These are phyloP conservation scores for Larimichthys polyactis DNA, from an alignment of 2,113 vertebrate species.

Conservation along the genomic window DNA sequence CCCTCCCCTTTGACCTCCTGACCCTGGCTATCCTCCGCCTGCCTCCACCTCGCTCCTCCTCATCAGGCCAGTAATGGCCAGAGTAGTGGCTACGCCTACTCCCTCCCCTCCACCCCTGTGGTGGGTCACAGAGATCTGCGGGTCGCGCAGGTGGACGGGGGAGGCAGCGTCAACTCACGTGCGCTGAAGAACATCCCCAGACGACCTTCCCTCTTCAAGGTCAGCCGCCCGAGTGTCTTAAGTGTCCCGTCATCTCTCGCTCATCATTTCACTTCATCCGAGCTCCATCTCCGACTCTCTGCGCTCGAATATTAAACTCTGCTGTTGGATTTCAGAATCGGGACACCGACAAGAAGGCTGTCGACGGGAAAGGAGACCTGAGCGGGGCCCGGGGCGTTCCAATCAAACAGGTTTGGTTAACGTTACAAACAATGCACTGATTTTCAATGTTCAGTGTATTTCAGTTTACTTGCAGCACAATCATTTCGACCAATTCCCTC, in stretches of 20 bases:
- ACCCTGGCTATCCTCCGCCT: background rate
- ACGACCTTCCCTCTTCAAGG: conserved; percentile 95
- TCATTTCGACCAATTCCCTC: background rate
- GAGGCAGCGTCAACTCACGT: conserved; percentile 84
- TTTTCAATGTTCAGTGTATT: background rate
- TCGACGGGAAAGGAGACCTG: conserved; percentile 88
- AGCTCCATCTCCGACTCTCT: background rate
- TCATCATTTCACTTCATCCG: conserved; percentile 40
- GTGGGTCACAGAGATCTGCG: conserved; percentile 92
- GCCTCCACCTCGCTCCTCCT: background rate
- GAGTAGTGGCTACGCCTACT: conserved; percentile 90
- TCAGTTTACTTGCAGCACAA: background rate
- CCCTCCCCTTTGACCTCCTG: conserved; percentile 33
- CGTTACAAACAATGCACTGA: background rate
- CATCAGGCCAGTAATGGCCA: conserved; percentile 92
- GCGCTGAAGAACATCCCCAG: conserved; percentile 89
- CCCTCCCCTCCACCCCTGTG: conserved; percentile 94
- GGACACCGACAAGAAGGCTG: conserved; percentile 90
- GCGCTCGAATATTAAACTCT: background rate
- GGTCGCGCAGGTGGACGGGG: conserved; percentile 81
- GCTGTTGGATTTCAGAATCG: conserved; percentile 86
- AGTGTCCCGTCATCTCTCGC: conserved; percentile 29
- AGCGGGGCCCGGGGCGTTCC: conserved; percentile 87
- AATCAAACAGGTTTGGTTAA: conserved; percentile 90
- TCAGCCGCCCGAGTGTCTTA: conserved; percentile 69